These are phyloP conservation scores for Athrips mouffetella DNA, from an alignment of 2,888 invertebrate species.

Conservation along the genomic window DNA sequence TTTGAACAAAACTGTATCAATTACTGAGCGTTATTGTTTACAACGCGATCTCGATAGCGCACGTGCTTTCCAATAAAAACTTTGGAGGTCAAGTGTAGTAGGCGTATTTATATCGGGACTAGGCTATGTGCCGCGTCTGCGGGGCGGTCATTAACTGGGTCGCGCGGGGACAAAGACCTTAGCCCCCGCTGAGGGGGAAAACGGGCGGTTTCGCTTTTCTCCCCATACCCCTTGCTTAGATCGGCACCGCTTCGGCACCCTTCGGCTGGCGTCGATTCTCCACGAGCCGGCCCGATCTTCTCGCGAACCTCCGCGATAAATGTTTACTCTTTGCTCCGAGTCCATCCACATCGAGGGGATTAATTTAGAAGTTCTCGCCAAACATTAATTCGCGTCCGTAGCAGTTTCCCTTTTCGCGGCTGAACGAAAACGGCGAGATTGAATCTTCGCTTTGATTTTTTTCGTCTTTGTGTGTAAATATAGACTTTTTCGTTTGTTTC, in stretches of 20 bases:
- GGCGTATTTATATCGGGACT: constrained; percentile 76
- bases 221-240: constrained; percentile 36
- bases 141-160: constrained; percentile 78
- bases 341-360: constrained; percentile 62
- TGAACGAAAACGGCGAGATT: constrained; percentile 43
- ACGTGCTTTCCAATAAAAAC: constrained; percentile 77
- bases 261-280: constrained; percentile 23
- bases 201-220: constrained; percentile 66
- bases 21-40: constrained; percentile 49
- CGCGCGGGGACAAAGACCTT: constrained; percentile 73
- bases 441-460: constrained; percentile 29
- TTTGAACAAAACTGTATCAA: constrained; percentile 22
- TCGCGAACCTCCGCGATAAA: constrained; percentile 52
- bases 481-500: constrained; percentile 42
- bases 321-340: constrained; percentile 55
- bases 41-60: constrained; percentile 62
- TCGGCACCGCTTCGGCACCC: not conserved
- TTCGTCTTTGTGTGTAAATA: constrained; percentile 20
- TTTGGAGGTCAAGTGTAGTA: constrained; percentile 79
- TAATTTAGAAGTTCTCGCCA: constrained; percentile 61
- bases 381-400: constrained; percentile 53
- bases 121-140: constrained; percentile 69
- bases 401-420: constrained; percentile 59
- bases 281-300: constrained; percentile 50
- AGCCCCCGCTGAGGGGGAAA: constrained; percentile 50